These are phyloP conservation scores for Cosmopolites sordidus DNA, from an alignment of 2,888 invertebrate genomes.

Conservation along the genomic window DNA sequence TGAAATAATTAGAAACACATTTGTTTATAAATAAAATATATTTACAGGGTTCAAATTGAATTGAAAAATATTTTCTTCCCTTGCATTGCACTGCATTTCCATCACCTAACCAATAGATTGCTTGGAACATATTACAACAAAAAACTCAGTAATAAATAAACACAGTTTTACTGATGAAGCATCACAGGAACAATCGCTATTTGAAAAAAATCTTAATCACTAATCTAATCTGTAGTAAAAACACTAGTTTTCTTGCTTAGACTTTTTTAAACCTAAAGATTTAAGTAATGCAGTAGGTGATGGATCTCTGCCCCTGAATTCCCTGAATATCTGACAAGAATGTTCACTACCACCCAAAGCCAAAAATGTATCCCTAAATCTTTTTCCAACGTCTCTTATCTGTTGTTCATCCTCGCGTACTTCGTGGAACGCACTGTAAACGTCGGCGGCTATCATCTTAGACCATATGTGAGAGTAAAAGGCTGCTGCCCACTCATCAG, in stretches of 20 bases:
- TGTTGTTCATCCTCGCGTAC: conserved; percentile 53
- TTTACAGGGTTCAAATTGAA: no score
- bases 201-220: no score
- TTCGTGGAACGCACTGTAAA: conserved; percentile 80
- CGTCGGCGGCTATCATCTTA: conserved; percentile 84
- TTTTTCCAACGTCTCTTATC: conserved; percentile 58
- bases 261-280: conserved; percentile 46
- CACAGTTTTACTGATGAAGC: no score
- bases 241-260: conserved; percentile 14
- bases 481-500: conserved; percentile 79
- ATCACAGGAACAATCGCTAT: no score
- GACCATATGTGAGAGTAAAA: conserved; percentile 86
- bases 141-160: no score
- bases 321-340: conserved; percentile 80
- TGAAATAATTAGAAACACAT: no score
- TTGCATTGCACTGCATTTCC: no score
- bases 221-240: no score
- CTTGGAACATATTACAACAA: no score
- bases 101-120: no score
- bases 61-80: no score
- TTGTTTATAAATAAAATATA: no score
- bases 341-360: conserved; percentile 77
- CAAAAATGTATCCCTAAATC: conserved; percentile 80
- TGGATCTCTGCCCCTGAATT: conserved; percentile 89
- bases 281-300: conserved; percentile 75